phyloP scores from a whole-genome alignment of 2,113 vertebrate genomes.

The Eptatretus burgeri region DNA sequence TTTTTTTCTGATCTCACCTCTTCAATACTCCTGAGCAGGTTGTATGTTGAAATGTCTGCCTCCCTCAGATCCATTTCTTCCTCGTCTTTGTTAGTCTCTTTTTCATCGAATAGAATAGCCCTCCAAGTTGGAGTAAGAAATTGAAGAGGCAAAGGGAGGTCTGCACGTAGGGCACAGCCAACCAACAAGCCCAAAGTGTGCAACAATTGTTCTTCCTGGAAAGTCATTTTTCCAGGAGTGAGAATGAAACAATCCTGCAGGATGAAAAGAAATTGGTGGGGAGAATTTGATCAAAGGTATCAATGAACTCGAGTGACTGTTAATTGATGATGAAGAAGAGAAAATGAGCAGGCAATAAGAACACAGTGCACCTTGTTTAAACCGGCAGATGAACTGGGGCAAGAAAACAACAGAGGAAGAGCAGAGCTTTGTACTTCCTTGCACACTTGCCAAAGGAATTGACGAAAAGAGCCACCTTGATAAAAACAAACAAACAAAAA shows the following conservation, averaged over 20 bases:
- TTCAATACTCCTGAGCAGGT: slow-evolving; percentile 71
- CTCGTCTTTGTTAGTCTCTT: slow-evolving; percentile 19
- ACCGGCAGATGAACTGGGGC: slow-evolving; percentile 68
- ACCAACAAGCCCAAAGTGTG: slow-evolving; percentile 81
- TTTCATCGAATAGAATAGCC: slow-evolving; percentile 50
- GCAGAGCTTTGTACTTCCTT: slow-evolving; percentile 86
- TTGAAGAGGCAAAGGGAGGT: slow-evolving; percentile 70
- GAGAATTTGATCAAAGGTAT: not conserved
- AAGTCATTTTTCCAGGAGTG: slow-evolving; percentile 62
- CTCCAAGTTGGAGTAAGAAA: slow-evolving; percentile 85
- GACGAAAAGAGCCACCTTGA: slow-evolving; percentile 78
- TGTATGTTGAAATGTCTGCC: slow-evolving; percentile 70
- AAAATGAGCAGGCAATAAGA: not conserved
- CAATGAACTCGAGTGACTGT: not conserved
- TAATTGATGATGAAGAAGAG: not conserved
- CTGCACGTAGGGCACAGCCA: slow-evolving; percentile 66
- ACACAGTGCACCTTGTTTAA: slow-evolving; percentile 49
- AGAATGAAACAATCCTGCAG: slow-evolving; percentile 62
- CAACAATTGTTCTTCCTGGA: slow-evolving; percentile 67
- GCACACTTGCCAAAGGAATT: slow-evolving; percentile 96
- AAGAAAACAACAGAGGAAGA: slow-evolving; percentile 55
- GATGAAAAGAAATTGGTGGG: not conserved
- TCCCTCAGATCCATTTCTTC: slow-evolving; percentile 58
- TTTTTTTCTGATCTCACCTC: slow-evolving; percentile 21
- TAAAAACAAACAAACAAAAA: slow-evolving; percentile 13